Conservation (phyloP, 2,888 invertebrate genomes). For the Idaea dimidiata region DNA sequence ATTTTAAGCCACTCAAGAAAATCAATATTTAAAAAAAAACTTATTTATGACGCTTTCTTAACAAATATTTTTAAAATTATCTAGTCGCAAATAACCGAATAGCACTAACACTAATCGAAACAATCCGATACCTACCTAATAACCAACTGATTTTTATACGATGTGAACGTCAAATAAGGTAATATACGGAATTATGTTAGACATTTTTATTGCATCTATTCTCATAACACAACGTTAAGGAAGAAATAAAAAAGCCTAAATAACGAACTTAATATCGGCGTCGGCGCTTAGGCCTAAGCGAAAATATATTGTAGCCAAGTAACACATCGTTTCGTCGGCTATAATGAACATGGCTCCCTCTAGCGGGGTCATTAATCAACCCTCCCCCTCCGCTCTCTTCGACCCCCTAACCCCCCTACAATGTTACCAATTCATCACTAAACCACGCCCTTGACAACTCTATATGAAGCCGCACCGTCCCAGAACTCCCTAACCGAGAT, state of each 20-base stretch:
- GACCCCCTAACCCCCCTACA: conserved; percentile 70
- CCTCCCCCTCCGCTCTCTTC: conserved; percentile 54
- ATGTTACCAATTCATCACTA: conserved; percentile 80
- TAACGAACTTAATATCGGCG: conserved; percentile 69
- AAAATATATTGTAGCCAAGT: conserved; percentile 75
- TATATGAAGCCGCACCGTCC: conserved; percentile 73
- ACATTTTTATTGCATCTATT: neutral
- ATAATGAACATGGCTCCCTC: conserved; percentile 81
- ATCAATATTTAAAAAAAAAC: no score
- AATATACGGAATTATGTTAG: neutral
- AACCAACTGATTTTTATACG: neutral
- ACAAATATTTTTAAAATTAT: no score
- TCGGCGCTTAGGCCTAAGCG: conserved; percentile 57
- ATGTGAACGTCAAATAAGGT: neutral
- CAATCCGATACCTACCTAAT: neutral
- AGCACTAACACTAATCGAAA: neutral
- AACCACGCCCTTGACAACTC: conserved; percentile 83
- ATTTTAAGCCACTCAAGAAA: no score
- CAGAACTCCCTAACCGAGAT: conserved; percentile 51
- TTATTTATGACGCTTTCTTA: no score
- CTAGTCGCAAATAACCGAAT: no score
- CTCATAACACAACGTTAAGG: conserved; percentile 24
- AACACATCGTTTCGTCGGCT: conserved; percentile 75
- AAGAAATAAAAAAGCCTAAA: conserved; percentile 73
- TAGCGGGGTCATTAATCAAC: conserved; percentile 71